Conservation (phyloP, 2,888 invertebrate genomes). For the Stramonita haemastoma region DNA sequence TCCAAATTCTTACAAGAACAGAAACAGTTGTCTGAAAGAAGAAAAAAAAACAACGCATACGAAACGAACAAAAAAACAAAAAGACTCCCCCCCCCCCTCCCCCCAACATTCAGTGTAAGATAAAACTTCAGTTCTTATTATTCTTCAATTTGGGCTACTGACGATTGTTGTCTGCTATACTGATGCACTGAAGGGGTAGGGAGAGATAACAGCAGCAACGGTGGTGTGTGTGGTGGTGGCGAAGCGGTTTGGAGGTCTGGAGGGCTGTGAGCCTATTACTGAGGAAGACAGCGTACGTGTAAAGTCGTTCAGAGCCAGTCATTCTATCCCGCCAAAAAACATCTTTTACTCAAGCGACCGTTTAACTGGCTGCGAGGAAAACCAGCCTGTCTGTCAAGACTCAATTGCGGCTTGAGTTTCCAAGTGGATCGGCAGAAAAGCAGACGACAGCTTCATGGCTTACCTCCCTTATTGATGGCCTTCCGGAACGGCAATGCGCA, state of each 20-base stretch:
- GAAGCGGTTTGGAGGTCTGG: background rate
- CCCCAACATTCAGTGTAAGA: too few species aligned
- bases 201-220: background rate
- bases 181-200: background rate
- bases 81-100: too few species aligned
- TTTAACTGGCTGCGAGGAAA: conserved; percentile 1
- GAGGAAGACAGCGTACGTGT: background rate
- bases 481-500: conserved; percentile 21
- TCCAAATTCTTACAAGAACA: too few species aligned
- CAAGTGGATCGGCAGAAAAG: conserved; percentile 37
- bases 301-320: background rate
- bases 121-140: too few species aligned
- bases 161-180: too few species aligned
- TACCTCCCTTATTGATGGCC: conserved; percentile 33
- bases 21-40: too few species aligned
- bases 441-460: conserved; percentile 36
- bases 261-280: background rate
- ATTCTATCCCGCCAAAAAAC: background rate
- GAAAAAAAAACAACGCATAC: background rate
- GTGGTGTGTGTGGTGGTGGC: background rate
- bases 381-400: conserved; percentile 25
- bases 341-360: conserved; percentile 9
- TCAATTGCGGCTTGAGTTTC: conserved; percentile 35
- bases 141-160: too few species aligned
- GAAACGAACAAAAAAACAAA: background rate